A percentile compares a stretch with the other conserved stretches of the same genome.
These are phyloP conservation scores for Calameuta idolon DNA, from an alignment of 2,888 invertebrate species.

Conservation along the genomic window DNA sequence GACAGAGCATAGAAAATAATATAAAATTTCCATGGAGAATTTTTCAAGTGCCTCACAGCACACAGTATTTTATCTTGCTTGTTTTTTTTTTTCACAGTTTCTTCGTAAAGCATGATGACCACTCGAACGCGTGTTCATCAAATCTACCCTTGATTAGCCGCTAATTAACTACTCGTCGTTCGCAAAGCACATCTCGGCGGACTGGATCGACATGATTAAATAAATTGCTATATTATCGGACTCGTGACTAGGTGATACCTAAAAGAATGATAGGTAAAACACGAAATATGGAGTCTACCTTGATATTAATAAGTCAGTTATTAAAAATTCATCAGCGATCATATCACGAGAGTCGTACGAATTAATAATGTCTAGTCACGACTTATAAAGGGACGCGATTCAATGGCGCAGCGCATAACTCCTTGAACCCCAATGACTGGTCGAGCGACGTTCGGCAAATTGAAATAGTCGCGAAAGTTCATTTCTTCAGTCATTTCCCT, in stretches of 20 bases:
- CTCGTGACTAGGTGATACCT: not conserved
- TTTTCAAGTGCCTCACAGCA: not conserved
- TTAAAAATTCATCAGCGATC: slow-evolving; percentile 16
- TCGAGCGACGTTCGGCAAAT: not conserved
- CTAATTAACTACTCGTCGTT: not conserved
- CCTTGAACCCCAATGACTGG: not conserved
- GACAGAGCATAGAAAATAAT: not conserved
- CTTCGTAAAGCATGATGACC: not conserved
- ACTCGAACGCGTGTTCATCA: not conserved
- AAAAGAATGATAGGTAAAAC: not conserved
- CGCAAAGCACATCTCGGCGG: not conserved
- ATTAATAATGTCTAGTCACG: not conserved
- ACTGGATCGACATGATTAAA: not conserved
- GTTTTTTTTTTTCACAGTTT: not conserved
- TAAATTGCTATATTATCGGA: not conserved
- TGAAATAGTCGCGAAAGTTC: not conserved
- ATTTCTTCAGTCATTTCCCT: not conserved
- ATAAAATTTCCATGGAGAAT: not conserved
- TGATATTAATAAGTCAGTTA: slow-evolving; percentile 25
- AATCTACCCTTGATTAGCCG: not conserved
- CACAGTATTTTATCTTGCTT: not conserved
- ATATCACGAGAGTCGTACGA: not conserved
- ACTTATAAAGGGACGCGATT: not conserved
- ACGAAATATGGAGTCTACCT: slow-evolving; percentile 10
- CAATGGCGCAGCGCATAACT: not conserved